Percentiles rank a stretch among this genome's conserved stretches.
Evolutionary conservation across 1,140 invertebrate genomes (phyloP).

Genomic region (Chlorops oryzae): DNA sequence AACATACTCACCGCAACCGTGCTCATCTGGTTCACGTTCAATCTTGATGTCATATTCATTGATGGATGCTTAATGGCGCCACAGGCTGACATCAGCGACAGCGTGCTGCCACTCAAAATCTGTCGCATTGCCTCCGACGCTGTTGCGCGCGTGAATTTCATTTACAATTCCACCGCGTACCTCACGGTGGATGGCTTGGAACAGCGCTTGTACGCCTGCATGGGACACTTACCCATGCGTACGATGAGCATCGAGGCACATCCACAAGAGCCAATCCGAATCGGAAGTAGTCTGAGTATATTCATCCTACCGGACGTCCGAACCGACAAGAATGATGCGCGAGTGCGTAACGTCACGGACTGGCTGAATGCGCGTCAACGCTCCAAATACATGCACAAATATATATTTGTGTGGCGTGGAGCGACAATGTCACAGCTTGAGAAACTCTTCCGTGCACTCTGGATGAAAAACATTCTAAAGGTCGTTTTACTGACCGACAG

Average conservation of each 20-base stretch:
- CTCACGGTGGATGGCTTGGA: slow-evolving; percentile 13
- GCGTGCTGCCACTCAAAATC: not conserved
- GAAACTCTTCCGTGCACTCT: slow-evolving; percentile 22
- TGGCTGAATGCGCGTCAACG: slow-evolving; percentile 32
- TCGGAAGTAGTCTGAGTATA: slow-evolving; percentile 27
- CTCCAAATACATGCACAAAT: slow-evolving; percentile 30
- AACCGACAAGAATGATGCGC: slow-evolving; percentile 3
- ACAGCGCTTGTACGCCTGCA: slow-evolving; percentile 19
- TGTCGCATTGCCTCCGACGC: slow-evolving; percentile 2
- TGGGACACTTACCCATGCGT: slow-evolving; percentile 20
- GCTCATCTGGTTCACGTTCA: too few relatives aligned
- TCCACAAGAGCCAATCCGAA: slow-evolving; percentile 27
- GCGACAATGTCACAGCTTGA: slow-evolving; percentile 17
- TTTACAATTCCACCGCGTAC: slow-evolving; percentile 1
- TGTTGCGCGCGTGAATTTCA: slow-evolving; percentile 8
- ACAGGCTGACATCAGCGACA: too few relatives aligned
- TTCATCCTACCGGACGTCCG: slow-evolving; percentile 22
- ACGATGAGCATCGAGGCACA: slow-evolving; percentile 15
- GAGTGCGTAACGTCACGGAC: slow-evolving; percentile 22
- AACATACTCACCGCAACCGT: too few relatives aligned
- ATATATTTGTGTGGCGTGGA: slow-evolving; percentile 33
- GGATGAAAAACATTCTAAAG: slow-evolving; percentile 24
- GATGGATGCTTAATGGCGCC: too few relatives aligned
- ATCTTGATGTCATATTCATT: too few relatives aligned
- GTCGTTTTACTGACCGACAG: slow-evolving; percentile 21